Evolutionary conservation across 1,140 invertebrate species (phyloP), one percentile per base, ranked within the genome.

Genomic region (Eumaeus atala): DNA sequence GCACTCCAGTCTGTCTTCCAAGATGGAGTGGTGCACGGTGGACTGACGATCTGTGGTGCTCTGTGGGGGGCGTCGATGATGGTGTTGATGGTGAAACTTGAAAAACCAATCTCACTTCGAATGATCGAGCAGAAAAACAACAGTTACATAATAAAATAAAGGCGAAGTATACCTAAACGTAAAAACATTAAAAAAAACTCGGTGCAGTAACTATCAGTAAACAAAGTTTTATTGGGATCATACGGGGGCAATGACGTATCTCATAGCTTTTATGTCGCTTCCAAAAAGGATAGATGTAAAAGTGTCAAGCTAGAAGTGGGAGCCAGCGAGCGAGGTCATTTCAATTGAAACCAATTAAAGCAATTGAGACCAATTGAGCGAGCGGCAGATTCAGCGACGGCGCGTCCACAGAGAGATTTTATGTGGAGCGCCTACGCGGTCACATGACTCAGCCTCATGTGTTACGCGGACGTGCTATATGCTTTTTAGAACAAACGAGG

Each of bases 281-380:
- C 76, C 74, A 78, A 85, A 85, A 84, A 85, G 83, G 79, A 83
- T 80, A 81, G 78, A 85, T 84, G 82, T 80, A 83, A 82, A 82
- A 82, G 79, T 85, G 82, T 85, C 80, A 82, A 73, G 72, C 74
- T 83, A 82, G 78, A 71, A 81, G 72, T 77, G 82, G 78, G 80
- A 82, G 78, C 71, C 77, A 70, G 79, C 77, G 73, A 72, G 67
- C 74, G 82, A 85, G 82, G 82, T 85, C 82, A 85, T 85, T 74
- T 84, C 82, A 85, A 85, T 85, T 85, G 79, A 85, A 84, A 66
- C 73, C 77, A 80, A 85, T 85, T 85, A 82, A 85, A 83, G 64
- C 82, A 85, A 85, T 85, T 85, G 78, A 70, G 66, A 73, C 56
- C 82, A 85, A 85, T 85, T 85, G 82, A 85, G 70, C 72, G 75